Evolutionary conservation across 2,113 vertebrate genomes (phyloP), one percentile per base, ranked within the genome.

Genomic region (Lathamus discolor): DNA sequence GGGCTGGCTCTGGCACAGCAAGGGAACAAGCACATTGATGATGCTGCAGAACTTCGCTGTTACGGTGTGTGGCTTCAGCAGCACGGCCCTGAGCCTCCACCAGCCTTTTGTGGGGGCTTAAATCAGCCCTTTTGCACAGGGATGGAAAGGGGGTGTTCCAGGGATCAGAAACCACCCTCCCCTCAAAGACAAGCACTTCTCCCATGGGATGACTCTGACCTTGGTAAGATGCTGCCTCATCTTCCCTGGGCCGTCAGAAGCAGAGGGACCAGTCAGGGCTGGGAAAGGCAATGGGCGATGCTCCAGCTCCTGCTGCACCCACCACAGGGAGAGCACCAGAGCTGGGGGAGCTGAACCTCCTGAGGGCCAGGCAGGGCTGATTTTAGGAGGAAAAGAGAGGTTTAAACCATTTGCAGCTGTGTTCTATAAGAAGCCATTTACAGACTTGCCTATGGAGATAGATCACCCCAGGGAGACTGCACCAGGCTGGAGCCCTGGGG

Each of bases 251-350:
- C 33, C 29, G 8, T 20, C 1, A 10, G 59, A 33, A n/a, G 28
- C 82, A 67, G 51, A 0, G 19, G 37, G 33, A 66, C 15, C 39
- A 55, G 33, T 2, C 2, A 0, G 39, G n/a, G 29, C 27, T 5
- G 7, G 2, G 44, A 33, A 43, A 49, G 43, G 24, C 1, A 0
- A 17, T 1, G 3, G 43, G 31, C 0, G 0, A 77, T 54, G 24
- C 43, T 37, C 49, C 43, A 24, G 25, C 66, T 83, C 28, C 66
- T 3, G 3, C 19, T 1, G 5, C 41, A 9, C 19, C 25, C 44
- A 5, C 24, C 2, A 1, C 19, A 15, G 11, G 7, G 29, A 37
- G 7, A 19, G 13, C 29, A 18, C 4, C 2, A 31, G 11, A 48
- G 5, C 39, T 1, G 3, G 6, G 33, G 10, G 25, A 31, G 33